Evolutionary conservation across 2,797 vertebrate genomes (phyloP).

Genomic region (Sebastolobus alascanus): DNA sequence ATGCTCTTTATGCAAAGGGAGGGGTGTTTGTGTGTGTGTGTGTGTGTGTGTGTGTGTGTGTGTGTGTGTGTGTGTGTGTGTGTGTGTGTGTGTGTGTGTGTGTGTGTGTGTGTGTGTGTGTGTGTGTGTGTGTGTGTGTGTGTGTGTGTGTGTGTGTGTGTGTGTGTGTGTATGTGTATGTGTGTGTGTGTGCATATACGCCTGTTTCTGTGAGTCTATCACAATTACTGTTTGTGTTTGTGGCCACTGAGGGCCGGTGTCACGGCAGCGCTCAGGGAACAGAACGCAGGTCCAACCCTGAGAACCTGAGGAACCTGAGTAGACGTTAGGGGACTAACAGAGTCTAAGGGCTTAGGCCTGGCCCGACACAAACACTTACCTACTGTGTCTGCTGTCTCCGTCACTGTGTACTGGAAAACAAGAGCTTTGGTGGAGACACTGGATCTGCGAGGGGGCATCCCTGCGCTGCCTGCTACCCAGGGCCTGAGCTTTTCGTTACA

Average conservation of each 20-base stretch:
- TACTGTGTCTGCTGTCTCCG: conserved; percentile 81
- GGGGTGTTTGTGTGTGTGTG: conserved; percentile 56
- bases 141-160: conserved; percentile 36
- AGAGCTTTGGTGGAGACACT: conserved; percentile 80
- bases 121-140: conserved; percentile 45
- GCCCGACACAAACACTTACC: conserved; percentile 83
- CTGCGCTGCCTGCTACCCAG: conserved; percentile 55
- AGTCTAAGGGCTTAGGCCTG: conserved; percentile 80
- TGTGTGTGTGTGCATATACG: conserved; percentile 34
- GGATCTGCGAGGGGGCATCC: conserved; percentile 63
- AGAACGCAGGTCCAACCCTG: conserved; percentile 72
- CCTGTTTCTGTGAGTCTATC: conserved; percentile 67
- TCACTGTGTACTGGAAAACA: conserved; percentile 84
- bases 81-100: conserved; percentile 34
- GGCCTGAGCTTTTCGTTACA: conserved; percentile 64
- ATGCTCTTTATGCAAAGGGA: conserved; percentile 73
- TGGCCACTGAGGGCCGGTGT: conserved; percentile 72
- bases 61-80: conserved; percentile 34
- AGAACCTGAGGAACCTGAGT: conserved; percentile 79
- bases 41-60: conserved; percentile 33
- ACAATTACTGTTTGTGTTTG: conserved; percentile 84
- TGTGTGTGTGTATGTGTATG: conserved; percentile 40
- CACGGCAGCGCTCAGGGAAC: conserved; percentile 63
- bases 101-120: conserved; percentile 36
- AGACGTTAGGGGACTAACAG: conserved; percentile 81